These are phyloP conservation scores for Dicentrarchus labrax DNA, from an alignment of 2,113 vertebrate genomes.

Conservation along the genomic window DNA sequence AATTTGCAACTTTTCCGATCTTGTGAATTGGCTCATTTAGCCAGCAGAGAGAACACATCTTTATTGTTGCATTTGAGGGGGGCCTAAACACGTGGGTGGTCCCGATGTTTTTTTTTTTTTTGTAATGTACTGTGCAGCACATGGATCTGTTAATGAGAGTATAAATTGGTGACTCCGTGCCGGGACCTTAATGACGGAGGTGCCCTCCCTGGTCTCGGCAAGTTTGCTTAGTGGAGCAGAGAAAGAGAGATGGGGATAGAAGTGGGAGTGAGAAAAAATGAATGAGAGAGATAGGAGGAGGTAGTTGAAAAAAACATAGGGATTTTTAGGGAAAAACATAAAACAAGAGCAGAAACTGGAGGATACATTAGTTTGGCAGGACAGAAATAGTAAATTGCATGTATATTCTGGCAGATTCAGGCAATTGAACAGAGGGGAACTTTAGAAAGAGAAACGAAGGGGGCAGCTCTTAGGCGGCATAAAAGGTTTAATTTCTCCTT, in stretches of 20 bases:
- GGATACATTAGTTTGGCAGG: constrained; percentile 14
- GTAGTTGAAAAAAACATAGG: neutral
- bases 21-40: constrained; percentile 59
- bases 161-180: constrained; percentile 63
- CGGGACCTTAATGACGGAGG: constrained; percentile 58
- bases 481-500: constrained; percentile 72
- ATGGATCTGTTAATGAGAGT: constrained; percentile 67
- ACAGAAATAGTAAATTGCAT: constrained; percentile 54
- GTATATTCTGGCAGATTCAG: constrained; percentile 57
- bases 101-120: neutral
- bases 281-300: constrained; percentile 19
- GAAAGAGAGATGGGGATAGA: constrained; percentile 23
- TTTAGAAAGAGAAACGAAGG: constrained; percentile 24
- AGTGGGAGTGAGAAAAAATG: constrained; percentile 8
- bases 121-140: constrained; percentile 46
- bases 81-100: constrained; percentile 71
- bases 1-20: constrained; percentile 55
- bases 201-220: constrained; percentile 40
- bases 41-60: constrained; percentile 51
- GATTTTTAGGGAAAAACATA: neutral
- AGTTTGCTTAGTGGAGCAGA: constrained; percentile 57
- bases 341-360: constrained; percentile 30
- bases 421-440: constrained; percentile 43
- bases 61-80: constrained; percentile 62
- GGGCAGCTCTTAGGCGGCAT: constrained; percentile 34